These are phyloP conservation scores for Pilophorus perplexus DNA, from an alignment of 2,888 invertebrate genomes.

Conservation along the genomic window DNA sequence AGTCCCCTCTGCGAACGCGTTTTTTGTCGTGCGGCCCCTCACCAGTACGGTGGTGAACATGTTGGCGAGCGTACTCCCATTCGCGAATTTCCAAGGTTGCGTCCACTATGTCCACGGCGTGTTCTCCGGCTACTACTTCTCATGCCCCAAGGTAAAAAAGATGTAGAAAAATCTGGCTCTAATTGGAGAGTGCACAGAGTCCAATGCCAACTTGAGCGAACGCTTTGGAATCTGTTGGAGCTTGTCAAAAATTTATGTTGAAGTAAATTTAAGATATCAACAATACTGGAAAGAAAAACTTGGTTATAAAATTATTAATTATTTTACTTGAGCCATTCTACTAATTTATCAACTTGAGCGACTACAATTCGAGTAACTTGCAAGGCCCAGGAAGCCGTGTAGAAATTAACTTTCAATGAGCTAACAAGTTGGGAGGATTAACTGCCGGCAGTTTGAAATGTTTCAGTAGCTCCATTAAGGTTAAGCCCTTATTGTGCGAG, in stretches of 20 bases:
- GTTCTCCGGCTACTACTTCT: constrained; percentile 39
- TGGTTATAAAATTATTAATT: too few relatives aligned
- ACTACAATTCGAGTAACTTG: not conserved
- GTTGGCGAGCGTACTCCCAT: constrained; percentile 35
- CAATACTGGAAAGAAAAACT: too few relatives aligned
- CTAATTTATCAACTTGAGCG: too few relatives aligned
- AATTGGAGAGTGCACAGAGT: too few relatives aligned
- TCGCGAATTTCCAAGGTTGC: constrained; percentile 37
- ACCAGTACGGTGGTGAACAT: constrained; percentile 34
- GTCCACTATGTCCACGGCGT: constrained; percentile 37
- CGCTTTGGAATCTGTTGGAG: too few relatives aligned
- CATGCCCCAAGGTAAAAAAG: constrained; percentile 38
- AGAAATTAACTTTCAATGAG: not conserved
- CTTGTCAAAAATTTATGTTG: too few relatives aligned
- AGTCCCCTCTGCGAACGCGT: not conserved
- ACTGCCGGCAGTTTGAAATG: constrained; percentile 29
- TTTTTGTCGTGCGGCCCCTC: not conserved
- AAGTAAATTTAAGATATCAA: too few relatives aligned
- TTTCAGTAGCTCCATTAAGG: constrained; percentile 17
- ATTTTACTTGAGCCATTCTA: too few relatives aligned
- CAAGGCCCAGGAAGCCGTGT: not conserved
- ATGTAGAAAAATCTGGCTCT: too few relatives aligned
- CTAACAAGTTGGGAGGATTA: constrained; percentile 4
- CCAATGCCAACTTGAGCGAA: too few relatives aligned
- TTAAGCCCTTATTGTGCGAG: constrained; percentile 13